Evolutionary conservation across 2,797 vertebrate species (phyloP).

Genomic region (Mus spretus): DNA sequence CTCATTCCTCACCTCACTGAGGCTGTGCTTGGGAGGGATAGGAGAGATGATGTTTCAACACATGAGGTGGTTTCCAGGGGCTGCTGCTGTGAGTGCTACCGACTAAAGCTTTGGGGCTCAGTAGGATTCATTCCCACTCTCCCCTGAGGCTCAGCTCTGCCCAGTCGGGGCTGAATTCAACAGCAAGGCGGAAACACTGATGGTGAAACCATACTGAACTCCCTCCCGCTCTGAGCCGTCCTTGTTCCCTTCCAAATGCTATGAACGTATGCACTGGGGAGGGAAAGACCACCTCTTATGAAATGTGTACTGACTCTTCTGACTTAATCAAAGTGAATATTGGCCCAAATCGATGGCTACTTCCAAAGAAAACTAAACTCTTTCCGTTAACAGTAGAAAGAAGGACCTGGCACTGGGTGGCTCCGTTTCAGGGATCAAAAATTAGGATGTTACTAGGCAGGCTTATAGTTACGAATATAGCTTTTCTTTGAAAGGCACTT

Average conservation of each 20-base stretch:
- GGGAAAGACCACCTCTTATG: not conserved
- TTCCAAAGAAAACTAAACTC: constrained; percentile 8
- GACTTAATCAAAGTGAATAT: constrained; percentile 49
- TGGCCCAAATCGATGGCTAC: constrained; percentile 7
- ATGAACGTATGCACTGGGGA: constrained; percentile 6
- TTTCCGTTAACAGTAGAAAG: constrained; percentile 10
- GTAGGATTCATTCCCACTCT: not conserved
- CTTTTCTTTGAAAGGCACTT: not conserved
- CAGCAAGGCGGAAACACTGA: constrained; percentile 83
- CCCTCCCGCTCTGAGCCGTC: constrained; percentile 53
- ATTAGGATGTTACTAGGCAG: not conserved
- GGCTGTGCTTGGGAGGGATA: not conserved
- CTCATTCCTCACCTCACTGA: not conserved
- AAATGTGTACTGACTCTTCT: constrained; percentile 40
- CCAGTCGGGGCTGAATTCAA: constrained; percentile 84
- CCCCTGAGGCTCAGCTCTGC: constrained; percentile 87
- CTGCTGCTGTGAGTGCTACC: not conserved
- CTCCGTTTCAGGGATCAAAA: constrained; percentile 56
- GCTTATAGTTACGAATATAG: not conserved
- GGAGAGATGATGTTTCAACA: not conserved
- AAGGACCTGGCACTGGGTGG: not conserved
- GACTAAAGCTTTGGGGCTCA: not conserved
- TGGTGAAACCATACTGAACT: constrained; percentile 75
- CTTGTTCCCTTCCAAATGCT: constrained; percentile 69
- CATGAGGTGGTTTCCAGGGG: too few species aligned